These are phyloP conservation scores for Bombus pyrosoma DNA, from an alignment of 1,140 invertebrate genomes.

Conservation along the genomic window DNA sequence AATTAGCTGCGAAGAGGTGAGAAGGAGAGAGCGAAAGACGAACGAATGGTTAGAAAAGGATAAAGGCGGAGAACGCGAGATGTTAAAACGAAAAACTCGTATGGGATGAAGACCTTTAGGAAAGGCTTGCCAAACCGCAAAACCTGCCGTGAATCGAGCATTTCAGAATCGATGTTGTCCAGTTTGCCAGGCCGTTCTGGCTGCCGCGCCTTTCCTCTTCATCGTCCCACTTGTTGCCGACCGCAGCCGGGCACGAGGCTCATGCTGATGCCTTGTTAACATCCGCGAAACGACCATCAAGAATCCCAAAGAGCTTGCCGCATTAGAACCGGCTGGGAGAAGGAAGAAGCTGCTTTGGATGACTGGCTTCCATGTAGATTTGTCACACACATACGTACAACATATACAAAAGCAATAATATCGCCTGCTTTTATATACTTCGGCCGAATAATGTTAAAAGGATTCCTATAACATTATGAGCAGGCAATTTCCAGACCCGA, in stretches of 20 bases:
- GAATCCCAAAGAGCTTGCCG: conserved; percentile 80
- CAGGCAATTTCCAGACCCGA: conserved; percentile 25
- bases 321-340: conserved; percentile 61
- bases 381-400: not conserved
- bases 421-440: conserved; percentile 15
- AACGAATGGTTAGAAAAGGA: not conserved
- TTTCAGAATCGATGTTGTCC: conserved; percentile 56
- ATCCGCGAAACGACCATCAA: conserved; percentile 80
- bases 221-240: conserved; percentile 66
- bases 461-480: conserved; percentile 34
- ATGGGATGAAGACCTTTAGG: conserved; percentile 38
- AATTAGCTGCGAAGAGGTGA: not conserved
- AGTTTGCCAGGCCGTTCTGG: conserved; percentile 40
- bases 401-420: conserved; percentile 29
- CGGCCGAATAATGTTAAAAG: conserved; percentile 33
- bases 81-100: conserved; percentile 29
- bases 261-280: conserved; percentile 81
- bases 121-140: conserved; percentile 55
- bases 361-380: conserved; percentile 44
- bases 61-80: not conserved
- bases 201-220: conserved; percentile 65
- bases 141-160: conserved; percentile 65
- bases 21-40: not conserved
- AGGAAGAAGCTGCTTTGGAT: conserved; percentile 45
- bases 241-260: conserved; percentile 77